Base-by-base conservation (phyloP, 2,113 vertebrate genomes). In the Engystomops pustulosus region DNA sequence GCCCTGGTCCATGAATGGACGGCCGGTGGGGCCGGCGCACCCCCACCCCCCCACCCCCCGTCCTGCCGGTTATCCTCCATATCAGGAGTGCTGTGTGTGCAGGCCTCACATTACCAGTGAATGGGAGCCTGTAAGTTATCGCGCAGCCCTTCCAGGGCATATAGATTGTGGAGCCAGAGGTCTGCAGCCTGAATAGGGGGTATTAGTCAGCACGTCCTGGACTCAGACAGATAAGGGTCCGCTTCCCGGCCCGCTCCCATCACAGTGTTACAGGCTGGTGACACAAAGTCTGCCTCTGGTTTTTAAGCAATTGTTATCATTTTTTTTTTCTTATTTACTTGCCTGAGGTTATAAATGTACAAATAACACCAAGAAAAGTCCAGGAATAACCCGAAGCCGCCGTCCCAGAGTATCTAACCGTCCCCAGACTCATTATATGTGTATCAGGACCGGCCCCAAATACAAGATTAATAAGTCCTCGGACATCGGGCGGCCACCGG, bases 131-230 rank as follows among this genome's bases (percentile, higher is more conserved):
- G 51, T 87, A 85, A 15, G 18, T 79, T 9, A 38, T 80, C 81
- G 74, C 70, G 81, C 88, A 67, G 23, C 0, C 84, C 87, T 88
- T 84, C 86, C 88, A 87, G 86, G 68, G 67, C 6, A 45, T 83
- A 83, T 71, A 81, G 85, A 86, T 86, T 41, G 86, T 75, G 86
- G 85, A 88, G 88, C 87, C 90, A 89, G 85, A 89, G 89, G 87
- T 89, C 87, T 72, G 41, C 71, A 6, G 68, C 3, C 85, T 89
- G 84, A 84, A 38, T 44, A 62, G 85, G 87, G 87, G 87, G 41
- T 85, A 69, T 89, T 88, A 86, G 51, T 91, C 90, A 90, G n/a
- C 88, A 78, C 75, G 83, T 90, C 92, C 88, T 89, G 88, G 90
- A 79, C 87, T 85, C 83, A 55, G 60, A 86, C 76, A 87, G 89